These are phyloP conservation scores for Erebia palarica DNA, from an alignment of 2,888 invertebrate genomes.

Conservation along the genomic window DNA sequence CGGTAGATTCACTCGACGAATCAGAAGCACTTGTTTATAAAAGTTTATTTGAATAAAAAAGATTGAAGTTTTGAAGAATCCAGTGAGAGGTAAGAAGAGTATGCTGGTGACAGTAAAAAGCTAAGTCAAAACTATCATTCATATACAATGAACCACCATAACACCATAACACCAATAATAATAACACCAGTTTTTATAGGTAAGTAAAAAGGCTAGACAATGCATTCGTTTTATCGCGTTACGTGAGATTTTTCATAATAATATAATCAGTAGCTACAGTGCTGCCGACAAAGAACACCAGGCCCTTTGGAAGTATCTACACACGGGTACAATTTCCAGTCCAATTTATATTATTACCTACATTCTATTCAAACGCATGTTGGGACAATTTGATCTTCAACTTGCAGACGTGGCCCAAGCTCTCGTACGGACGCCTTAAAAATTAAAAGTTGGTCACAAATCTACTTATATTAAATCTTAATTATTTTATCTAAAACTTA, in stretches of 20 bases:
- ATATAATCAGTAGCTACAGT: conserved; percentile 15
- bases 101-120: neutral
- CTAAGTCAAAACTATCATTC: conserved; percentile 1
- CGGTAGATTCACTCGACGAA: too few relatives aligned
- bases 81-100: neutral
- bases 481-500: too few relatives aligned
- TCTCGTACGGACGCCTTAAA: too few relatives aligned
- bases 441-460: too few relatives aligned
- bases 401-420: too few relatives aligned
- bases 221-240: conserved; percentile 30
- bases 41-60: too few relatives aligned
- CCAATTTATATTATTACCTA: neutral
- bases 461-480: too few relatives aligned
- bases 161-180: too few relatives aligned
- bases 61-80: neutral
- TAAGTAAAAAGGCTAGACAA: conserved; percentile 22
- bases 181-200: conserved; percentile 12
- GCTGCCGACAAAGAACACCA: conserved; percentile 53
- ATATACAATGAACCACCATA: neutral
- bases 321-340: neutral
- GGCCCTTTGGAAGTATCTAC: neutral
- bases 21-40: too few relatives aligned
- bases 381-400: neutral
- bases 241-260: conserved; percentile 34
- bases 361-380: neutral